Percentiles rank a stretch among this genome's conserved stretches.
Conservation (phyloP, 1,140 invertebrate genomes). For the Lepidurus arcticus region DNA sequence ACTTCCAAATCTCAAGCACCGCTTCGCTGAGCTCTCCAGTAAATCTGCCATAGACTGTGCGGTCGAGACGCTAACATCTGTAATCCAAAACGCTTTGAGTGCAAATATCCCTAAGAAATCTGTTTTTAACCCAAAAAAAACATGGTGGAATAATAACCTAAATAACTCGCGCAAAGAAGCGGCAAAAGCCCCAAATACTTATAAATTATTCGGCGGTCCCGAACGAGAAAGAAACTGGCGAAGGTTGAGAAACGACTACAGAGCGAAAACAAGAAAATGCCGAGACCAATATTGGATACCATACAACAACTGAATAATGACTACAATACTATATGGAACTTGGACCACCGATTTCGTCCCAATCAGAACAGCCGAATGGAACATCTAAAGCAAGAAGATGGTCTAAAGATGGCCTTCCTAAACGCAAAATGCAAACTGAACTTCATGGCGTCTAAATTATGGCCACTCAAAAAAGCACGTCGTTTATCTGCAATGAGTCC, state of each 20-base stretch:
- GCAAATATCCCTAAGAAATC: neutral
- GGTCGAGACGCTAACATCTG: neutral
- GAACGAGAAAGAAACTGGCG: neutral
- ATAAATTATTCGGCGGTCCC: constrained; percentile 4
- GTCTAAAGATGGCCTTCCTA: neutral
- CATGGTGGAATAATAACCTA: neutral
- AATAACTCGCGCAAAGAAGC: neutral
- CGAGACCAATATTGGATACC: constrained; percentile 25
- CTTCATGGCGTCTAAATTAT: neutral
- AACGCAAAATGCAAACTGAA: constrained; percentile 23
- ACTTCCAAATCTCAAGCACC: neutral
- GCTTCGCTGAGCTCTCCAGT: constrained; percentile 5
- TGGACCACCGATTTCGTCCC: neutral
- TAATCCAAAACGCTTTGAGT: neutral
- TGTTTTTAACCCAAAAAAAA: neutral
- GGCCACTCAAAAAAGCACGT: neutral
- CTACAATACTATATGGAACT: neutral
- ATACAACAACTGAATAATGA: constrained; percentile 22
- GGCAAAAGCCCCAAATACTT: neutral
- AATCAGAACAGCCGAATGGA: neutral
- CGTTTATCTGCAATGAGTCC: neutral
- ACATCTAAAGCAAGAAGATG: neutral
- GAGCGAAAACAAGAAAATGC: constrained; percentile 13
- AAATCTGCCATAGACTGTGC: neutral
- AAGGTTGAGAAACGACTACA: neutral